Conservation (phyloP, 1,140 invertebrate species). For the Heliothis subflexa region DNA sequence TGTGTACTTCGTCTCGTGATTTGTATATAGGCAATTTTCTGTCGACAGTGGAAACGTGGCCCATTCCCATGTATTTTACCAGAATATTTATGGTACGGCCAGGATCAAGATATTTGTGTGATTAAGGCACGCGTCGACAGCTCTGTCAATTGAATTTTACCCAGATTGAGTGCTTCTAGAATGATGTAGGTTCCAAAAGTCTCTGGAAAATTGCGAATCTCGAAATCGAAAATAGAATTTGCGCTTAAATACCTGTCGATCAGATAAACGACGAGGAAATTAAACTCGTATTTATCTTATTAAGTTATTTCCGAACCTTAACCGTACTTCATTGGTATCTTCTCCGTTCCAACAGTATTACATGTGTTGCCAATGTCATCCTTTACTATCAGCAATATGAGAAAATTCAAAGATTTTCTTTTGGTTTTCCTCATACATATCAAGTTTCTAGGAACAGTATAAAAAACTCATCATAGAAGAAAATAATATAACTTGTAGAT, state of each 20-base stretch:
- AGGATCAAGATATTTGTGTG: constrained; percentile 20
- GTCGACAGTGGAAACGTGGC: constrained; percentile 13
- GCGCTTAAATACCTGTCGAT: neutral
- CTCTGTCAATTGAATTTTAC: too few relatives aligned
- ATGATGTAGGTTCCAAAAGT: too few relatives aligned
- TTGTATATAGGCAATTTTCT: constrained; percentile 27
- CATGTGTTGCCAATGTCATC: neutral
- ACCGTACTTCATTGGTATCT: neutral
- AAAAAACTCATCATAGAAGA: constrained; percentile 18
- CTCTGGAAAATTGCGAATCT: neutral
- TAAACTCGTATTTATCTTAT: constrained; percentile 20
- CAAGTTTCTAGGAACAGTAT: constrained; percentile 14
- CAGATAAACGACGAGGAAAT: neutral
- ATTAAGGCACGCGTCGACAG: neutral
- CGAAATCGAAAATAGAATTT: too few relatives aligned
- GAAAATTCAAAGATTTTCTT: neutral
- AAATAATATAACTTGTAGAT: constrained; percentile 12
- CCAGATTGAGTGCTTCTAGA: too few relatives aligned
- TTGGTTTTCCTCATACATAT: constrained; percentile 10
- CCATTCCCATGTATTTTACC: neutral
- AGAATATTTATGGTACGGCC: constrained; percentile 26
- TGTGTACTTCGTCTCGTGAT: constrained; percentile 2
- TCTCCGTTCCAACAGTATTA: neutral
- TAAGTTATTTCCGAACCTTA: neutral
- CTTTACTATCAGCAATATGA: neutral